These are phyloP conservation scores for Drosophila pseudotalamancana DNA, from an alignment of 2,888 invertebrate genomes.

Conservation along the genomic window DNA sequence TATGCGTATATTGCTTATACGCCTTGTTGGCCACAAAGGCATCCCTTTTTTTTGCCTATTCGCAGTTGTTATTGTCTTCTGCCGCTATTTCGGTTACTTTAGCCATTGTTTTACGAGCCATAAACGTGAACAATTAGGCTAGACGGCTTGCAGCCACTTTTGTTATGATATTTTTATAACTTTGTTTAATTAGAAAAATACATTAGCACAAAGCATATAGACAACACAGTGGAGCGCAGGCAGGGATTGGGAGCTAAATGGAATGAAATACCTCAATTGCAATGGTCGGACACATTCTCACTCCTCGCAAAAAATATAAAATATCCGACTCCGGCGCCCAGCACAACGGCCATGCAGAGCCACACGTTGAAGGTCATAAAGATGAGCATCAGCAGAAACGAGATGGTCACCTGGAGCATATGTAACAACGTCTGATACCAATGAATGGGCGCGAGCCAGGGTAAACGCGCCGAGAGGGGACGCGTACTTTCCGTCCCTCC, in stretches of 20 bases:
- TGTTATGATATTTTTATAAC: conserved; percentile 64
- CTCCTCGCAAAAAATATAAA: conserved; percentile 90
- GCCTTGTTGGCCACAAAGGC: conserved; percentile 20
- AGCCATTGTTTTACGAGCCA: conserved; percentile 77
- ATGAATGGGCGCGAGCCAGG: conserved; percentile 84
- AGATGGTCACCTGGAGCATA: conserved; percentile 93
- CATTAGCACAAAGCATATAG: conserved; percentile 57
- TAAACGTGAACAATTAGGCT: conserved; percentile 78
- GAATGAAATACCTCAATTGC: conserved; percentile 43
- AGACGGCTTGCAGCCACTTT: conserved; percentile 32
- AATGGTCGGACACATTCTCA: conserved; percentile 50
- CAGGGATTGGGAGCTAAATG: neutral
- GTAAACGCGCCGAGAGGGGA: neutral
- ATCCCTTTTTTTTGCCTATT: conserved; percentile 38
- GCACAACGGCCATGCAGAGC: conserved; percentile 93
- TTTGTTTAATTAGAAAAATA: conserved; percentile 75
- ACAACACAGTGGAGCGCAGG: neutral
- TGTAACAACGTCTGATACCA: conserved; percentile 93
- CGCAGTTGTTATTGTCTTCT: neutral
- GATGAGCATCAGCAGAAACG: conserved; percentile 96
- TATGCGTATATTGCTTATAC: conserved; percentile 33
- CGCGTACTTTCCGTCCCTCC: neutral
- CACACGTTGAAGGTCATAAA: conserved; percentile 98
- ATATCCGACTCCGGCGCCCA: conserved; percentile 95
- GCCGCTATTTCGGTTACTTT: conserved; percentile 32